Evolutionary conservation across 2,888 invertebrate species (phyloP).

Genomic region (Acronicta psi): DNA sequence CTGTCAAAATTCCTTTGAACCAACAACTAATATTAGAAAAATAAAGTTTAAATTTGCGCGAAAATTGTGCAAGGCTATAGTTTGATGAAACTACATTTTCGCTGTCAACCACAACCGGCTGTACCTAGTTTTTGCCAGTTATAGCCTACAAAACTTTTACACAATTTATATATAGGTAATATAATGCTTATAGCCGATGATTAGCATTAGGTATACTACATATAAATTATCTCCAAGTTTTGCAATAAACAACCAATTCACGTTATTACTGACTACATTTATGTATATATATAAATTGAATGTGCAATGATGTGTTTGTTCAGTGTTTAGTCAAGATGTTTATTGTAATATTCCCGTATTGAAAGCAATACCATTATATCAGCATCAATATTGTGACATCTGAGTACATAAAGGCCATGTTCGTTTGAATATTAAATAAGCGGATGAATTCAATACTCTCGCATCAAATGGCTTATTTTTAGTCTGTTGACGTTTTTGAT

Average conservation of each 20-base stretch:
- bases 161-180: too few relatives aligned
- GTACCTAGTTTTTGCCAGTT: too few relatives aligned
- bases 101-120: too few relatives aligned
- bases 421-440: constrained; percentile 15
- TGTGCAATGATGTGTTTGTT: constrained; percentile 10
- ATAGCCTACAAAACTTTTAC: too few relatives aligned
- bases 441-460: constrained; percentile 16
- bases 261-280: neutral
- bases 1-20: too few relatives aligned
- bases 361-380: constrained; percentile 21
- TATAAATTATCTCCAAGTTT: neutral
- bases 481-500: neutral
- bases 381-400: constrained; percentile 23
- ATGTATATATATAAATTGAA: constrained; percentile 4
- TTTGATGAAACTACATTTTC: too few relatives aligned
- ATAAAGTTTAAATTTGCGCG: too few relatives aligned
- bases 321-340: constrained; percentile 19
- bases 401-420: constrained; percentile 17
- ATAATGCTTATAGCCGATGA: too few relatives aligned
- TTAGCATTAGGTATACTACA: neutral
- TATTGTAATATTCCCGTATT: constrained; percentile 19
- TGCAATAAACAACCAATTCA: neutral
- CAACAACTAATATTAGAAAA: too few relatives aligned
- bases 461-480: constrained; percentile 6
- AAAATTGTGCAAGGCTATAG: too few relatives aligned